phyloP scores from a whole-genome alignment of 2,888 invertebrate species.

The Vannuccia rotundouncinata region DNA sequence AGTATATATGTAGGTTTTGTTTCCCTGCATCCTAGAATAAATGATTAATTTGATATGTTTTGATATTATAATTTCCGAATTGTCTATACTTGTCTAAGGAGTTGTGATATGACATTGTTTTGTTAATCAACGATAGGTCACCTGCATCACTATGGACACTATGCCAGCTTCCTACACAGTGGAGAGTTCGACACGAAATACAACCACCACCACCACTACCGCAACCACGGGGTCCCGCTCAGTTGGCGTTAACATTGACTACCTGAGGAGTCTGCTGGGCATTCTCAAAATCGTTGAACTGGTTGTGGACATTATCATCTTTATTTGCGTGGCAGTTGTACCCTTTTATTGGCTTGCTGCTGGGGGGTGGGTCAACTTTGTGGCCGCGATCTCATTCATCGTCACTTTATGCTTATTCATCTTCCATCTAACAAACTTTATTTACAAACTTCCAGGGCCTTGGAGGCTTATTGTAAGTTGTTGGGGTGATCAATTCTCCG shows the following conservation, averaged over 20 bases:
- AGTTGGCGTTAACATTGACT: constrained; percentile 44
- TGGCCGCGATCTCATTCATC: constrained; percentile 47
- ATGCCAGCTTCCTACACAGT: constrained; percentile 20
- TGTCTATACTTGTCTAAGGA: too few relatives aligned
- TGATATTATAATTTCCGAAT: too few relatives aligned
- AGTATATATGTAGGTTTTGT: too few relatives aligned
- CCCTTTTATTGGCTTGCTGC: constrained; percentile 43
- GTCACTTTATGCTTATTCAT: constrained; percentile 46
- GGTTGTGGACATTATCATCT: constrained; percentile 46
- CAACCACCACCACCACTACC: constrained; percentile 42
- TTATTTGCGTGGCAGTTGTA: constrained; percentile 44
- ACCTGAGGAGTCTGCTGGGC: constrained; percentile 45
- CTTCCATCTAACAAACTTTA: constrained; percentile 47
- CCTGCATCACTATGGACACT: constrained; percentile 4
- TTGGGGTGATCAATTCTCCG: not conserved
- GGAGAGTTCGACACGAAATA: not conserved
- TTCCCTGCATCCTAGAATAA: too few relatives aligned
- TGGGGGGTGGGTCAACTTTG: constrained; percentile 53
- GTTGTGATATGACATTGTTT: too few relatives aligned
- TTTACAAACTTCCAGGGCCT: constrained; percentile 47
- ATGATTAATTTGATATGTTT: too few relatives aligned
- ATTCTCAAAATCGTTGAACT: constrained; percentile 51
- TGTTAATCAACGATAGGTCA: too few relatives aligned
- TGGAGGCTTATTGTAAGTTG: constrained; percentile 50
- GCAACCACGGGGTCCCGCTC: constrained; percentile 35